These are phyloP conservation scores for Gadopsis marmoratus DNA, from an alignment of 2,797 vertebrate genomes.

Conservation along the genomic window DNA sequence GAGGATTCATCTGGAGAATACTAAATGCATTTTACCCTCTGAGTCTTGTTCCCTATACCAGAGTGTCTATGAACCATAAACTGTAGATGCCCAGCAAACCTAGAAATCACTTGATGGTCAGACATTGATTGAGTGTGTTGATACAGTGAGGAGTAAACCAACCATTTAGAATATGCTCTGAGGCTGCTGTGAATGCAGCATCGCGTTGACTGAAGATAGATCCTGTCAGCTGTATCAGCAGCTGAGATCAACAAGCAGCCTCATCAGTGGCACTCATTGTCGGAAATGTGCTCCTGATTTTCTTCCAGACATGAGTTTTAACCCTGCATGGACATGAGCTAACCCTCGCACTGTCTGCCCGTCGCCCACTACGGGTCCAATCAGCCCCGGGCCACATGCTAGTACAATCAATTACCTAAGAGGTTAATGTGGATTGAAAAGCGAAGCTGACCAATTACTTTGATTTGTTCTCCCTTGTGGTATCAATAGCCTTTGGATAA, in stretches of 20 bases:
- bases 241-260: slow-evolving; percentile 43
- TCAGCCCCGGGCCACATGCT: slow-evolving; percentile 29
- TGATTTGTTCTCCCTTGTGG: slow-evolving; percentile 44
- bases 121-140: slow-evolving; percentile 32
- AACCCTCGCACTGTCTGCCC: slow-evolving; percentile 10
- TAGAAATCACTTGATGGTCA: slow-evolving; percentile 9
- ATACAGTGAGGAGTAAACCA: slow-evolving; percentile 23
- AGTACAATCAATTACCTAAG: slow-evolving; percentile 60
- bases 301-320: slow-evolving; percentile 22
- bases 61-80: slow-evolving; percentile 33
- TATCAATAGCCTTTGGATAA: slow-evolving; percentile 57
- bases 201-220: slow-evolving; percentile 24
- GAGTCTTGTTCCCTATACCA: slow-evolving; percentile 23
- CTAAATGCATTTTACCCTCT: slow-evolving; percentile 34
- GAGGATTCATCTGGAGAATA: slow-evolving; percentile 58
- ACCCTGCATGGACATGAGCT: slow-evolving; percentile 9
- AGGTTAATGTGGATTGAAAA: slow-evolving; percentile 58
- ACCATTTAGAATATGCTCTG: slow-evolving; percentile 12
- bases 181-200: slow-evolving; percentile 25
- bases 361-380: slow-evolving; percentile 33
- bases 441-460: slow-evolving; percentile 63
- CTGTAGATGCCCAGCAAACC: background rate
- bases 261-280: slow-evolving; percentile 43
- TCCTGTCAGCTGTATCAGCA: slow-evolving; percentile 35
- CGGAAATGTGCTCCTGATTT: slow-evolving; percentile 28